Percentiles rank a stretch among this genome's conserved stretches.
Evolutionary conservation across 2,113 vertebrate species (phyloP).

Genomic region (Leptobrachium leishanense): DNA sequence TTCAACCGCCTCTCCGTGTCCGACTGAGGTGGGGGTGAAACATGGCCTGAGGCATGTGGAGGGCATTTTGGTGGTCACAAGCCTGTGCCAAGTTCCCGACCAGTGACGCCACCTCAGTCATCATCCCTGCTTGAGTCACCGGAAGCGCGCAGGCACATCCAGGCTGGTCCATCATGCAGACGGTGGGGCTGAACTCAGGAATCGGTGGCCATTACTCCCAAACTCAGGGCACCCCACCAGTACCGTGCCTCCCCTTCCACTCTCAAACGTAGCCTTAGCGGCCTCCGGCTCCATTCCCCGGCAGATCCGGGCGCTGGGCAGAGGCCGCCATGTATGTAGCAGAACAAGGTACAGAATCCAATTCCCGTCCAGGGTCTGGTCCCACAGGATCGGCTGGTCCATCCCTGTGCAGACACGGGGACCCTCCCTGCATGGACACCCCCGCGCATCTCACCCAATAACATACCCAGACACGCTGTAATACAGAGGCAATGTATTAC

Average conservation of each 20-base stretch:
- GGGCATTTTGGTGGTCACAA: neutral
- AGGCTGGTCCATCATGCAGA: neutral
- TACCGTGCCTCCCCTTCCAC: neutral
- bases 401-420: neutral
- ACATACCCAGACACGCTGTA: conserved; percentile 10
- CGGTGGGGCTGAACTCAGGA: neutral
- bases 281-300: neutral
- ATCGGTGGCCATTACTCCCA: neutral
- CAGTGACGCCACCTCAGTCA: no score
- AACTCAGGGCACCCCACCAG: neutral
- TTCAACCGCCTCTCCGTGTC: conserved; percentile 85
- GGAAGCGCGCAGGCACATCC: neutral
- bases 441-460: neutral
- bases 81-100: neutral
- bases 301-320: neutral
- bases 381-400: conserved; percentile 25
- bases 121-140: no score
- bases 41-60: neutral
- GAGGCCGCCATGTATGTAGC: conserved; percentile 37
- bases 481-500: conserved; percentile 19
- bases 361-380: conserved; percentile 25
- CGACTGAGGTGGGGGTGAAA: conserved; percentile 61
- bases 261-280: neutral
- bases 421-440: conserved; percentile 18
- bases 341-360: conserved; percentile 36